Conservation (phyloP, 2,797 vertebrate species). For the Peromyscus melanophrys region DNA sequence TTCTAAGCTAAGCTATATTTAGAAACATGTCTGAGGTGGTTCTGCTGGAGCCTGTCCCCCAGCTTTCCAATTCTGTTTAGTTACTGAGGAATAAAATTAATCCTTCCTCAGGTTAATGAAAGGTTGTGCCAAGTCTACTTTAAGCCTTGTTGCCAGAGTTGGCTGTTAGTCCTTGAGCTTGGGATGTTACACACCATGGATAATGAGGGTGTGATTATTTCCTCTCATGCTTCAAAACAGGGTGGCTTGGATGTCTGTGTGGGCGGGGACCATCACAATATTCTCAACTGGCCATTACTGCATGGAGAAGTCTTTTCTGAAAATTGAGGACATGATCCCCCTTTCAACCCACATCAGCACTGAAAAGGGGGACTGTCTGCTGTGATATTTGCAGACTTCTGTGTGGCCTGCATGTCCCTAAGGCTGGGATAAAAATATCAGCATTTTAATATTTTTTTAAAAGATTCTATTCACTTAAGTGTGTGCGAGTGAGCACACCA, state of each 20-base stretch:
- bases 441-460: neutral
- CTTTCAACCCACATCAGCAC: neutral
- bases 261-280: too few relatives aligned
- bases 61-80: conserved; percentile 70
- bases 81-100: conserved; percentile 48
- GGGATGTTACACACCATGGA: neutral
- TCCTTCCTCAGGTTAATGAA: conserved; percentile 56
- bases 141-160: conserved; percentile 15
- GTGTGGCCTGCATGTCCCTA: neutral
- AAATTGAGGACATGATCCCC: neutral
- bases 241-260: neutral
- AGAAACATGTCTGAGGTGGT: conserved; percentile 2
- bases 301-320: neutral
- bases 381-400: neutral
- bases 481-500: neutral
- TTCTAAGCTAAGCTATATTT: conserved; percentile 56
- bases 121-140: conserved; percentile 56
- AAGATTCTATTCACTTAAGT: neutral
- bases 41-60: neutral
- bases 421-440: neutral
- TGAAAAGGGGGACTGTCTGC: neutral
- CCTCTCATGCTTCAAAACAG: neutral
- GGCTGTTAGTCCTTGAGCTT: conserved; percentile 46
- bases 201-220: neutral
- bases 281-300: neutral